A percentile compares a stretch with the other conserved stretches of the same genome.
These are phyloP conservation scores for Meriones unguiculatus DNA, from an alignment of 2,113 vertebrate species.

Conservation along the genomic window DNA sequence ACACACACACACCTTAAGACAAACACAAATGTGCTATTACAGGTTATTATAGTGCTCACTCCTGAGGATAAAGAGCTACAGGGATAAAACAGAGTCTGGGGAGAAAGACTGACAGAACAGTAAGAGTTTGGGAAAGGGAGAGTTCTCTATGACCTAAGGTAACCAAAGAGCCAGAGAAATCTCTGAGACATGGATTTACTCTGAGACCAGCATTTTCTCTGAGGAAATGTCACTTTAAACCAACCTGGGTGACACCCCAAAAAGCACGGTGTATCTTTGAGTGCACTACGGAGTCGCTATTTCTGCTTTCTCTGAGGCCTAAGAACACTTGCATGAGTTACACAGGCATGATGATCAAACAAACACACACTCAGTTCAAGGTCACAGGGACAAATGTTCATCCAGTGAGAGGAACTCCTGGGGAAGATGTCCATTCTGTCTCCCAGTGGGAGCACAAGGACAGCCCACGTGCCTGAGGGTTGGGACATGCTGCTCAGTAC, in stretches of 20 bases:
- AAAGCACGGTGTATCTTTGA: constrained; percentile 30
- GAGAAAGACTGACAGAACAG: not conserved
- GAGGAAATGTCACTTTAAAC: constrained; percentile 23
- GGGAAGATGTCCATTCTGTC: not conserved
- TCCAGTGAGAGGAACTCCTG: constrained; percentile 46
- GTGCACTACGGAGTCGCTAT: not conserved
- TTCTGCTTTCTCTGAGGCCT: constrained; percentile 62
- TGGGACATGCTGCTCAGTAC: constrained; percentile 65
- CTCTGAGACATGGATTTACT: constrained; percentile 12
- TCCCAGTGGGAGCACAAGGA: not conserved
- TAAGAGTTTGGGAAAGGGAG: not conserved
- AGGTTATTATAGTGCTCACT: not conserved
- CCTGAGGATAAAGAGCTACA: not conserved
- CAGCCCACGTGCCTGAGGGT: constrained; percentile 25
- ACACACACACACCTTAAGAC: not conserved
- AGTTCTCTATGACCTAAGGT: not conserved
- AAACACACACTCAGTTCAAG: constrained; percentile 67
- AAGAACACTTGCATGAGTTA: constrained; percentile 19
- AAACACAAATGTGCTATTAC: not conserved
- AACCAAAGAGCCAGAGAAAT: constrained; percentile 17
- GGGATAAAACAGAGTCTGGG: not conserved
- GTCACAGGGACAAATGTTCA: constrained; percentile 51
- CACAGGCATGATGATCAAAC: constrained; percentile 59
- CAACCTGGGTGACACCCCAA: constrained; percentile 29
- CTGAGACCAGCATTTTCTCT: constrained; percentile 29